phyloP scores from a whole-genome alignment of 2,797 vertebrate genomes.

The Eleutherodactylus coqui region DNA sequence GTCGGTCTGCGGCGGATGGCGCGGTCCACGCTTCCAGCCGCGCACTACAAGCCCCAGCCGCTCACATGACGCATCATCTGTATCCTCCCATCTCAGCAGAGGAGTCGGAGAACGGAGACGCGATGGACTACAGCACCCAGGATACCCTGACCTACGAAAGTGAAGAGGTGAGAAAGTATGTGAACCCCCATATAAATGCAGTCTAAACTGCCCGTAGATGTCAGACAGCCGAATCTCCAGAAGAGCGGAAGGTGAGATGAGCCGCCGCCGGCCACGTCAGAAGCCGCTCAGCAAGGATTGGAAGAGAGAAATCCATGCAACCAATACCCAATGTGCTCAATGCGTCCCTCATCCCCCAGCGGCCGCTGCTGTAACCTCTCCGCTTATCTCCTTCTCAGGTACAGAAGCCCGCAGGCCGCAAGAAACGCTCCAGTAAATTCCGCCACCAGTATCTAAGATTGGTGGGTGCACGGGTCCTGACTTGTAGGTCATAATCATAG shows the following conservation, averaged over 20 bases:
- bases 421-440: slow-evolving; percentile 36
- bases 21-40: no score
- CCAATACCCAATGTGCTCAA: not conserved
- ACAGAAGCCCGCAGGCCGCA: not conserved
- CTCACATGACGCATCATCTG: not conserved
- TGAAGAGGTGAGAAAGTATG: slow-evolving; percentile 25
- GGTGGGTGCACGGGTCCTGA: slow-evolving; percentile 12
- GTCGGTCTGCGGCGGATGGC: no score
- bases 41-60: not conserved
- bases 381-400: not conserved
- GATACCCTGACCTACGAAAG: slow-evolving; percentile 37
- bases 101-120: slow-evolving; percentile 19
- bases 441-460: slow-evolving; percentile 44
- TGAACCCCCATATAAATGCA: not conserved
- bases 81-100: slow-evolving; percentile 8
- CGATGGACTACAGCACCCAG: slow-evolving; percentile 23
- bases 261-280: not conserved
- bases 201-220: not conserved
- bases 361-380: not conserved
- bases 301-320: no score
- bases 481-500: no score
- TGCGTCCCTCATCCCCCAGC: no score
- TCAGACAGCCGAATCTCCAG: no score
- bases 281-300: not conserved
- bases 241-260: not conserved